Evolutionary conservation across 2,888 invertebrate genomes (phyloP).

Genomic region (Xanthorhoe spadicearia): DNA sequence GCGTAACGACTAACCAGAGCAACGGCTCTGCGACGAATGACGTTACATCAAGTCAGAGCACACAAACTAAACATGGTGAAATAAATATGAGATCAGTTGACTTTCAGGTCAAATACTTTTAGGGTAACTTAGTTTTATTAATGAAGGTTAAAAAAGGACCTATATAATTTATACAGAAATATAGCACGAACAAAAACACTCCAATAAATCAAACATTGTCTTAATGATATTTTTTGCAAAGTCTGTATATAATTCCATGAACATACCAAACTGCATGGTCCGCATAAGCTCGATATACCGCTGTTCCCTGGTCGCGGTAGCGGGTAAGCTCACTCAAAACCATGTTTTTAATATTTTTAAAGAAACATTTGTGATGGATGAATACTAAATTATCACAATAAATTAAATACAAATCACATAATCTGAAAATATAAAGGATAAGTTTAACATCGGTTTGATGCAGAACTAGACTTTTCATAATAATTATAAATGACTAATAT

Average conservation of each 20-base stretch:
- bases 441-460: not conserved
- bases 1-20: too few species aligned
- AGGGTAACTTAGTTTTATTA: not conserved
- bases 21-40: too few species aligned
- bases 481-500: not conserved
- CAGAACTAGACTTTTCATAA: not conserved
- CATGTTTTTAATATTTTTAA: too few species aligned
- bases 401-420: not conserved
- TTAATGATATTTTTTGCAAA: too few species aligned
- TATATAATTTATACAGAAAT: not conserved
- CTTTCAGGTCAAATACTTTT: not conserved
- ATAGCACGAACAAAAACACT: not conserved
- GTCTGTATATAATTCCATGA: too few species aligned
- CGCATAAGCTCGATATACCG: slow-evolving; percentile 95
- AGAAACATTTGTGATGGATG: not conserved
- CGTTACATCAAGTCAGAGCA: not conserved
- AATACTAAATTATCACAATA: not conserved
- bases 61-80: not conserved
- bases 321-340: slow-evolving; percentile 63
- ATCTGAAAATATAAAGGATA: not conserved
- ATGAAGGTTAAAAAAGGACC: not conserved
- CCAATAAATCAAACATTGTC: not conserved
- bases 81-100: not conserved
- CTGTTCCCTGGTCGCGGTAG: slow-evolving; percentile 72
- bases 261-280: slow-evolving; percentile 92